A percentile compares a stretch with the other conserved stretches of the same genome.
Evolutionary conservation across 2,113 vertebrate genomes (phyloP).

Genomic region (Osmerus mordax): DNA sequence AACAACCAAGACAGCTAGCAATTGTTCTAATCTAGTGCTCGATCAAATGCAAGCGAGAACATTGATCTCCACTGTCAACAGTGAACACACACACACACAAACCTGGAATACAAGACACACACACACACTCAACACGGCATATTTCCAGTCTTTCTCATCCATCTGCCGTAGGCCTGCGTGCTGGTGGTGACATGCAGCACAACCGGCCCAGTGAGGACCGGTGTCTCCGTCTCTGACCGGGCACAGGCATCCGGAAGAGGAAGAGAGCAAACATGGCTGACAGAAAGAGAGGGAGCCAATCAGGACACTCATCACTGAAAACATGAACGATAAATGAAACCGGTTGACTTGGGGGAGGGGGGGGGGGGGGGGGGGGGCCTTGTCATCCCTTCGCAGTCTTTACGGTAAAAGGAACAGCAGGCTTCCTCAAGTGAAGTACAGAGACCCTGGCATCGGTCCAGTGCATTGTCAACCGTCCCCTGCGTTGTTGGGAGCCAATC

Average conservation of each 20-base stretch:
- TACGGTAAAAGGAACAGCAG: too few relatives aligned
- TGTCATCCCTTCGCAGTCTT: too few relatives aligned
- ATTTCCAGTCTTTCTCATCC: constrained; percentile 59
- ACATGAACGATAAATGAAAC: constrained; percentile 44
- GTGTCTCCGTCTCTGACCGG: neutral
- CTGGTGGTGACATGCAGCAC: too few relatives aligned
- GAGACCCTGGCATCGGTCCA: constrained; percentile 28
- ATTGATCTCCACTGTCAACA: constrained; percentile 58
- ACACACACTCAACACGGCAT: constrained; percentile 33
- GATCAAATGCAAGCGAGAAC: constrained; percentile 53
- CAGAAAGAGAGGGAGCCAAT: constrained; percentile 20
- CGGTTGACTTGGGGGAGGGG: constrained; percentile 32
- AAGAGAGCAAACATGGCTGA: constrained; percentile 52
- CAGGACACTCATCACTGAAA: constrained; percentile 21
- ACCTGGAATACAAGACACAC: constrained; percentile 34
- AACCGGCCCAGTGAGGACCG: too few relatives aligned
- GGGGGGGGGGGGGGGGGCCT: constrained; percentile 7
- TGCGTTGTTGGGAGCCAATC: constrained; percentile 32
- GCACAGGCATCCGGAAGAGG: constrained; percentile 33
- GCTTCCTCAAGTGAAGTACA: too few relatives aligned
- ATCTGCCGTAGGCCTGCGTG: neutral
- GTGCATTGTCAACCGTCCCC: constrained; percentile 25
- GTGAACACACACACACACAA: neutral
- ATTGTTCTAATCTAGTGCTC: constrained; percentile 31
- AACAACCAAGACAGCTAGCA: constrained; percentile 11